phyloP scores from a whole-genome alignment of 2,888 invertebrate genomes.

The Lepas anatifera region DNA sequence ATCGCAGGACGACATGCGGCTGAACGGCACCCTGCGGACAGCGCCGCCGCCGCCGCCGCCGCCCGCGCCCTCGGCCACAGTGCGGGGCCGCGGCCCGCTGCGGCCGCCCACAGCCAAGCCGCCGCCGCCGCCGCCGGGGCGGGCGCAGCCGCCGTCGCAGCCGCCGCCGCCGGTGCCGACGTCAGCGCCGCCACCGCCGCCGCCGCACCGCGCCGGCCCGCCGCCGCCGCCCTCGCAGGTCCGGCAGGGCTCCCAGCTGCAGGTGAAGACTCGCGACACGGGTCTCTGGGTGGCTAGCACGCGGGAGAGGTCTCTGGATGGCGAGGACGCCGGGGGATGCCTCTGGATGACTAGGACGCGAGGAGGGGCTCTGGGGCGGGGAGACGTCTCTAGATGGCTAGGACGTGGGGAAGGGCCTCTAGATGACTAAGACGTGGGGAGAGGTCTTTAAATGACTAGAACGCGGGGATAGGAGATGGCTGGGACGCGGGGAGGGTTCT shows the following conservation, averaged over 20 bases:
- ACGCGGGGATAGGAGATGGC: no score
- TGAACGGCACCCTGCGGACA: neutral
- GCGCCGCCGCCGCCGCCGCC: slow-evolving; percentile 12
- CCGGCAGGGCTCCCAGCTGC: neutral
- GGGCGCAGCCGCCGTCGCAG: neutral
- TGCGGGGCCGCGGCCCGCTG: neutral
- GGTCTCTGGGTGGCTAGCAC: no score
- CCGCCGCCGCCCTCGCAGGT: slow-evolving; percentile 7
- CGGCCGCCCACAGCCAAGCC: neutral
- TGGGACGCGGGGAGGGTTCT: no score
- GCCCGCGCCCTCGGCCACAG: neutral
- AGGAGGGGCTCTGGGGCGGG: no score
- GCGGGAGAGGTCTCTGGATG: no score
- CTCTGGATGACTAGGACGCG: no score
- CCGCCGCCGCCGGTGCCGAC: slow-evolving; percentile 1
- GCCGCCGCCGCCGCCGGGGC: slow-evolving; percentile 5
- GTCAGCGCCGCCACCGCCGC: slow-evolving; percentile 2
- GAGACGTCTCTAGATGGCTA: no score
- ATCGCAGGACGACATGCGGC: slow-evolving; percentile 9
- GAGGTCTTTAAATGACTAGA: no score
- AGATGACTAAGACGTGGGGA: no score
- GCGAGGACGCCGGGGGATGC: no score
- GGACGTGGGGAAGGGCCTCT: no score
- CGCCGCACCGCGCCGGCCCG: slow-evolving; percentile 1
- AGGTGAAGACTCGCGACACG: no score